phyloP scores from a whole-genome alignment of 1,140 invertebrate species.

The Drosophila murphyi region DNA sequence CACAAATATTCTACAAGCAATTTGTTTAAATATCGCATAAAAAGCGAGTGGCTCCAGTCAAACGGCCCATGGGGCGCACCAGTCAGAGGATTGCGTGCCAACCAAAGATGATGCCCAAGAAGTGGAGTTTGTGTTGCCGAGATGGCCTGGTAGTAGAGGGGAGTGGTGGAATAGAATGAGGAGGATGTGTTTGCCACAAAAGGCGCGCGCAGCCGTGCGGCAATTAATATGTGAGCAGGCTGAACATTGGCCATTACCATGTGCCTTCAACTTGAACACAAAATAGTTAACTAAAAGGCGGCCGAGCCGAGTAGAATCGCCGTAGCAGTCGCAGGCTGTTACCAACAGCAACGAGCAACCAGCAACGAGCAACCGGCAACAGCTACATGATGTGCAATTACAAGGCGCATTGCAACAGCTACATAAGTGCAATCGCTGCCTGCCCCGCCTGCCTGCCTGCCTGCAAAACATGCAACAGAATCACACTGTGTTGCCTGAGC shows the following conservation, averaged over 20 bases:
- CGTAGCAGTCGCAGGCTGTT: constrained; percentile 33
- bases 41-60: constrained; percentile 38
- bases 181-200: constrained; percentile 57
- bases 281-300: constrained; percentile 81
- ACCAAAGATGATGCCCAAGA: constrained; percentile 12
- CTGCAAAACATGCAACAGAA: constrained; percentile 53
- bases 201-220: constrained; percentile 80
- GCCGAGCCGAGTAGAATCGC: constrained; percentile 20
- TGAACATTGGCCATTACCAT: constrained; percentile 82
- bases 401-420: constrained; percentile 71
- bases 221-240: constrained; percentile 82
- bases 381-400: constrained; percentile 82
- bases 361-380: constrained; percentile 57
- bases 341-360: constrained; percentile 67
- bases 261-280: constrained; percentile 82
- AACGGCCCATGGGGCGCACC: constrained; percentile 39
- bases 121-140: neutral
- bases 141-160: neutral
- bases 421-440: constrained; percentile 65
- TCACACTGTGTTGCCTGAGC: neutral
- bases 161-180: neutral
- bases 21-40: constrained; percentile 83
- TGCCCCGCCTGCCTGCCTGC: constrained; percentile 33
- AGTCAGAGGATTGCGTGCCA: constrained; percentile 28
- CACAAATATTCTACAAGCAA: constrained; percentile 83